Conservation (phyloP, 1,140 invertebrate species). For the Drosophila pruinosa region DNA sequence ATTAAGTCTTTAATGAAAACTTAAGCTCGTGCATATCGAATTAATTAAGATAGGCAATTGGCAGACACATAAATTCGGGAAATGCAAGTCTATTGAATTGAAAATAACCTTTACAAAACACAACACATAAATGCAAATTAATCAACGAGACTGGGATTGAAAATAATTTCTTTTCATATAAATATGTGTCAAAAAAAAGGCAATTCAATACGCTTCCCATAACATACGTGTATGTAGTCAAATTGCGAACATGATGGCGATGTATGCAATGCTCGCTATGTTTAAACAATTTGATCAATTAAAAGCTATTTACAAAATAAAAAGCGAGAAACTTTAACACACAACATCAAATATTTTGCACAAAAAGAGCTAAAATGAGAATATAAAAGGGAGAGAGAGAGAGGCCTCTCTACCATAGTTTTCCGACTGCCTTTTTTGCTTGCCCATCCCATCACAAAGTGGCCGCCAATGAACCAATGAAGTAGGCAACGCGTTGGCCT, state of each 20-base stretch:
- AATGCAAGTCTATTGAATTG: not conserved
- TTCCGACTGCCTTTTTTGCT: not conserved
- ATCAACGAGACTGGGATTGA: constrained; percentile 1
- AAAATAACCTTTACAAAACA: constrained; percentile 6
- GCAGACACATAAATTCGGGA: not conserved
- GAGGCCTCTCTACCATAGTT: not conserved
- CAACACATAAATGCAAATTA: constrained; percentile 15
- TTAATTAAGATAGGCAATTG: not conserved
- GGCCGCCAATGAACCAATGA: constrained; percentile 16
- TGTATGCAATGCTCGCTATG: constrained; percentile 32
- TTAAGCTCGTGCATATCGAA: not conserved
- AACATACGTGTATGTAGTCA: not conserved
- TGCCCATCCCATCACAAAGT: not conserved
- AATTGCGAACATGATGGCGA: not conserved
- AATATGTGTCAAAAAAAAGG: not conserved
- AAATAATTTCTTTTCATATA: constrained; percentile 4
- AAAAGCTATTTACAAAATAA: constrained; percentile 54
- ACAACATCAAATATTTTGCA: constrained; percentile 23
- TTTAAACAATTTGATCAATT: constrained; percentile 76
- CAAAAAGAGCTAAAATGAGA: constrained; percentile 1
- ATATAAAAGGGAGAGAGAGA: not conserved
- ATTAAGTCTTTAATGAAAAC: not conserved
- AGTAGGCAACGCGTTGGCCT: constrained; percentile 20
- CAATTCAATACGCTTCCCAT: too few species aligned
- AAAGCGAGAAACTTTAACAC: constrained; percentile 20